Evolutionary conservation across 2,888 invertebrate genomes (phyloP).

Genomic region (Cephus runcator): DNA sequence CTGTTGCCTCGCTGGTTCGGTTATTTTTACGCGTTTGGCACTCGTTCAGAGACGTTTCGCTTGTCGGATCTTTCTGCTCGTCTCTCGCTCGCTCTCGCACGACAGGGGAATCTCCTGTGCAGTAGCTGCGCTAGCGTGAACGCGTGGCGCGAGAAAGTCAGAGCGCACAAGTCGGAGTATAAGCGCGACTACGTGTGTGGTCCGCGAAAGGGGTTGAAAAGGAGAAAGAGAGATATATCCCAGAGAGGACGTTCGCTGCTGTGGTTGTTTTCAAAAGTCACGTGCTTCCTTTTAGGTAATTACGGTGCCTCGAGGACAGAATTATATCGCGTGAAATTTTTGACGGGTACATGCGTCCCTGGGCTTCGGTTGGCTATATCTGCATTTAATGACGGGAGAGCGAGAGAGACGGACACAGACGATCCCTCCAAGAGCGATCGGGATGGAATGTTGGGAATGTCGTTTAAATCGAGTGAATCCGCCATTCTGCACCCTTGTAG

Average conservation of each 20-base stretch:
- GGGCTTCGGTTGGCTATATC: too few relatives aligned
- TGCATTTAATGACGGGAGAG: too few relatives aligned
- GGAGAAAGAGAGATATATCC: not conserved
- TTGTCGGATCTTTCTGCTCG: not conserved
- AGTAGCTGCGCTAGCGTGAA: too few relatives aligned
- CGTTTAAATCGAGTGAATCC: too few relatives aligned
- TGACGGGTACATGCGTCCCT: not conserved
- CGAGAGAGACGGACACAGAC: too few relatives aligned
- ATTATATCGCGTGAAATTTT: conserved; percentile 22
- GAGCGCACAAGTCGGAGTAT: not conserved
- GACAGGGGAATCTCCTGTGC: too few relatives aligned
- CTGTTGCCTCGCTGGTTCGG: conserved; percentile 34
- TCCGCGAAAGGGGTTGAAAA: not conserved
- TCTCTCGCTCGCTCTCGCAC: conserved; percentile 1
- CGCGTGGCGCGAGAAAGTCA: not conserved
- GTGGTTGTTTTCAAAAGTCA: not conserved
- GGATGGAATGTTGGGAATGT: too few relatives aligned
- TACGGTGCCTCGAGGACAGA: conserved; percentile 19
- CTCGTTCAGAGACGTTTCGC: conserved; percentile 32
- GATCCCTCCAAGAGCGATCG: too few relatives aligned
- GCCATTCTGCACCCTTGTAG: too few relatives aligned
- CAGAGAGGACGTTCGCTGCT: too few relatives aligned
- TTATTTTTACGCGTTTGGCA: conserved; percentile 49
- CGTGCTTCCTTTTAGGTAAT: conserved; percentile 22
- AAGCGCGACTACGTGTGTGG: not conserved